A percentile compares a stretch with the other conserved stretches of the same genome.
These are phyloP conservation scores for Drosophila ochracea DNA, from an alignment of 2,888 invertebrate species.

Conservation along the genomic window DNA sequence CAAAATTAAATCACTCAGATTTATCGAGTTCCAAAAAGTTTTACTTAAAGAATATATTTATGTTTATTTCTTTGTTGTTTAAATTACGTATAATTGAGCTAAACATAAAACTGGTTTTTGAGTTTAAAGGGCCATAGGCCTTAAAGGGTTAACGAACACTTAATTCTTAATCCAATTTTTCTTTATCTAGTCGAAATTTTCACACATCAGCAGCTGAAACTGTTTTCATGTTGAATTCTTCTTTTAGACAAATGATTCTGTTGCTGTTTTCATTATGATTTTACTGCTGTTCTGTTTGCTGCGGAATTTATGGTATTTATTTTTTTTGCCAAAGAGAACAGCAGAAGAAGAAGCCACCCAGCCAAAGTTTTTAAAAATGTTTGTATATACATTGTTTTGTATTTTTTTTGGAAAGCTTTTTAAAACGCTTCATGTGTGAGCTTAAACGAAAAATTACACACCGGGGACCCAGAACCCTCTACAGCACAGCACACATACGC, in stretches of 20 bases:
- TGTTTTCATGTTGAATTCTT: background rate
- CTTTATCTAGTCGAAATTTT: background rate
- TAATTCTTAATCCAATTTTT: background rate
- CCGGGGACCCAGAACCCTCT: slow-evolving; percentile 30
- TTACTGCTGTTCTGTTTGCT: background rate
- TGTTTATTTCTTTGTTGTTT: background rate
- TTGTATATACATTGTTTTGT: background rate
- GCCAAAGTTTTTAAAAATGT: slow-evolving; percentile 5
- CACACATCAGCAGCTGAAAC: background rate
- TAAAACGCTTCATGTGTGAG: slow-evolving; percentile 35
- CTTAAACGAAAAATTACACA: slow-evolving; percentile 54
- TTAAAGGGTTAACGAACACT: background rate
- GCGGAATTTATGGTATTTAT: background rate
- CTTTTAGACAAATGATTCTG: slow-evolving; percentile 8
- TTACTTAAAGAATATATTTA: background rate
- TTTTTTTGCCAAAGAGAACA: background rate
- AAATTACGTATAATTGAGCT: background rate
- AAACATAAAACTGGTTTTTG: background rate
- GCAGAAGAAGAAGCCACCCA: background rate
- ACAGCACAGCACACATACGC: background rate
- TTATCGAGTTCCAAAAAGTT: background rate
- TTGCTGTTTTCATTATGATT: slow-evolving; percentile 7
- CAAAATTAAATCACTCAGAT: background rate
- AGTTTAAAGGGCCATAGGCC: background rate
- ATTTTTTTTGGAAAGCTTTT: background rate